phyloP scores from a whole-genome alignment of 2,797 vertebrate species.

The Hypotaenidia philippensis region DNA sequence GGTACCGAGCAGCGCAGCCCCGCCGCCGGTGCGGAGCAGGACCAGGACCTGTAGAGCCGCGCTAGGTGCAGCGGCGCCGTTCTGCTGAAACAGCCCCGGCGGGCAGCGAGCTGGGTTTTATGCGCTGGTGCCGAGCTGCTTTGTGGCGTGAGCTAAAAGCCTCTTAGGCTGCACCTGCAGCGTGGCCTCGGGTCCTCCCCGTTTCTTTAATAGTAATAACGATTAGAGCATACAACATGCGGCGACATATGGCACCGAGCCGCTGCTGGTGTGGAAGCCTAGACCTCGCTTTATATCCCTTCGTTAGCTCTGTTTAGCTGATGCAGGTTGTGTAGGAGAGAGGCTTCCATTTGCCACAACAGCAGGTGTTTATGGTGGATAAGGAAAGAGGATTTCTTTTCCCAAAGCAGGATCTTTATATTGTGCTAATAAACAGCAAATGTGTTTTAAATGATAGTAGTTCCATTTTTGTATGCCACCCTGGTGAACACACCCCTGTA shows the following conservation, averaged over 20 bases:
- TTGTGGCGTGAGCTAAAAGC: neutral
- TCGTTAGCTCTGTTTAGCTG: neutral
- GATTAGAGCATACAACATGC: neutral
- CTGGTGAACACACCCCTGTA: neutral
- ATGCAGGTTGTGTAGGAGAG: neutral
- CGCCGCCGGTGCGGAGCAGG: neutral
- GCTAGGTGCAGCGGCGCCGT: neutral
- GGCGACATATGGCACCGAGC: neutral
- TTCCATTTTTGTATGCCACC: neutral
- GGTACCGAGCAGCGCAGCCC: neutral
- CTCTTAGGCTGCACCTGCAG: neutral
- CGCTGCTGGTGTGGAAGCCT: neutral
- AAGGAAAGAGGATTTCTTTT: slow-evolving; percentile 2
- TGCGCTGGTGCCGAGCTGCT: fast-evolving
- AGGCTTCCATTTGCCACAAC: neutral
- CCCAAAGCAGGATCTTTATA: neutral
- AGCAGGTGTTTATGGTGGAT: slow-evolving; percentile 16
- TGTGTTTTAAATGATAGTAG: neutral
- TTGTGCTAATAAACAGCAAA: slow-evolving; percentile 19
- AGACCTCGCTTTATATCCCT: neutral
- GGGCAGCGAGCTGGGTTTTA: neutral
- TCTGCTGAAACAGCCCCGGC: neutral
- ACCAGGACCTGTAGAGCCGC: slow-evolving; percentile 50
- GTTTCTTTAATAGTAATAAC: neutral
- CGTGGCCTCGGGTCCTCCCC: neutral